Evolutionary conservation across 1,140 invertebrate species (phyloP), one percentile per base, ranked within the genome.

Genomic region (Rhagoletis zephyria): DNA sequence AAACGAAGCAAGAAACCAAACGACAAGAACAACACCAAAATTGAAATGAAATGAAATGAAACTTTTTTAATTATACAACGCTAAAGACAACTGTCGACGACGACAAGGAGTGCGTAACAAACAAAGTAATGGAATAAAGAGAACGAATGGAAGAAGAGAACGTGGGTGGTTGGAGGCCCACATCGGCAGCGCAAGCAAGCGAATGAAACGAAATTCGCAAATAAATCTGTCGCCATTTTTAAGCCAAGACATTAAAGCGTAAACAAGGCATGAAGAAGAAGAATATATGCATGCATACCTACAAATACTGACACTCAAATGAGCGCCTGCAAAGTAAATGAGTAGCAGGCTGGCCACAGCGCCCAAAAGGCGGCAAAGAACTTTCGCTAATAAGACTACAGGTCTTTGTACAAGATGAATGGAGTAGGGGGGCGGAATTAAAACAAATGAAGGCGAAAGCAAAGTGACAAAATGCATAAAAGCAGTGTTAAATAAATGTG

Each of bases 31-130:
- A 92, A 92, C 74, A 81, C 42, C 74, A 81, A 81, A 81, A 81
- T 30, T 81, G 16, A 81, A 92, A 92, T 92, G 90, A 81, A 92
- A 92, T 92, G 90, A 91, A 92, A 92, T 92, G 91, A 92, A 92
- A 92, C 91, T 92, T 92, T 92, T 92, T 92, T 92, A 92, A 92
- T 92, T 92, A 92, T 92, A 90, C 91, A 90, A 59, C 59, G 77
- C 60, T 74, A 60, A 87, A 74, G 81, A 65, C 64, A 70, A 87
- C 61, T 65, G 63, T 59, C 67, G 87, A 87, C 70, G 65, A 3
- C 12, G 63, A 40, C 74, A 87, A 65, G 64, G 64, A 87, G 56
- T 48, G 16, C 64, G 16, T 48, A 88, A 74, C 81, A 51, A 86
- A 30, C 61, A 14, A 63, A 1, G 61, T 63, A 63, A 14, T 16